Evolutionary conservation across 2,797 vertebrate species (phyloP), one percentile per base, ranked within the genome.

Genomic region (Lutjanus argentimaculatus): DNA sequence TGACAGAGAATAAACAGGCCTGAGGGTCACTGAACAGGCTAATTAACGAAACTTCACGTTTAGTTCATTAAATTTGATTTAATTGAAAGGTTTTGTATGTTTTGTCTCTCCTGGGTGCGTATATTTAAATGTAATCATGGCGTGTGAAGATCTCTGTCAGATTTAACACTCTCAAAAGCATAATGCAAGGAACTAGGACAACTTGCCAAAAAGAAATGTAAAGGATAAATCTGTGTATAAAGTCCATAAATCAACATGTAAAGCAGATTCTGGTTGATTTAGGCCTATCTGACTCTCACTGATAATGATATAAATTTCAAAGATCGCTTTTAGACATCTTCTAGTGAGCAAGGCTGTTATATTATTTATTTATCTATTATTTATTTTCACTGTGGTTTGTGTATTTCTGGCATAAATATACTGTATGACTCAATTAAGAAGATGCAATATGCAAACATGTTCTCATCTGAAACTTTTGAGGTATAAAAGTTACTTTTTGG

Each of bases 1-100:
- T 51, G 30, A 55, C 36, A n/a, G n/a, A 51, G 51, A 75, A 71
- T 64, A 83, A 87, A 75, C 63, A 73, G 63, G 46, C 25, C n/a
- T n/a, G n/a, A n/a, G n/a, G n/a, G n/a, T n/a, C n/a, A n/a, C 57
- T 19, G 49, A 21, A 40, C 30, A 62, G 25, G 77, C 48, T 75
- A 75, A 81, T 78, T 72, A 72, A 48, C 30, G 56, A 81, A 82
- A 69, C 22, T 55, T 67, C 36, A 61, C 30, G 6, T 70, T 67
- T 30, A 61, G 13, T 57, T 55, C 62, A 72, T 59, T 70, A 56
- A 71, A 72, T 3, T 30, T 75, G 25, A 68, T 48, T 65, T 42
- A 52, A 56, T 36, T 36, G 17, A 53, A 67, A 16, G 1, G 36
- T 62, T 77, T 63, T 69, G 25, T 22, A 53, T 49, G 45, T 62